Conservation (phyloP, 2,113 vertebrate species). For the Pitta sordida region DNA sequence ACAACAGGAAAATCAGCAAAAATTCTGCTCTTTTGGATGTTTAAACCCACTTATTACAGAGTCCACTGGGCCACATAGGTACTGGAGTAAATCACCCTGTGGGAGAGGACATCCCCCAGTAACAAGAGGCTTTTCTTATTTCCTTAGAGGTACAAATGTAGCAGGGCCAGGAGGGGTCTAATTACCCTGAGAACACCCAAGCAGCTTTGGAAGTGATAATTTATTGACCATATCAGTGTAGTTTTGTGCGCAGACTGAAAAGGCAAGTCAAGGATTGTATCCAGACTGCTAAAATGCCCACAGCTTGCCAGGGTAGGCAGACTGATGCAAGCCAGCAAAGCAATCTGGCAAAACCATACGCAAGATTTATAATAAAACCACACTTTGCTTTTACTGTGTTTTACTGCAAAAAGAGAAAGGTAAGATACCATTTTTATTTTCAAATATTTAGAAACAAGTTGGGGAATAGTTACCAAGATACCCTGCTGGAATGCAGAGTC, state of each 20-base stretch:
- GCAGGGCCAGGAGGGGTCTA: not conserved
- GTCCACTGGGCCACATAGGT: not conserved
- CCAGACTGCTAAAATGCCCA: not conserved
- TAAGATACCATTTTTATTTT: not conserved
- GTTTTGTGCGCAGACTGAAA: not conserved
- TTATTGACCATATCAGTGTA: slow-evolving; percentile 1
- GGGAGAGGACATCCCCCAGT: not conserved
- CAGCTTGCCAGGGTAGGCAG: not conserved
- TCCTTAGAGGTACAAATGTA: not conserved
- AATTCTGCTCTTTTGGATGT: not conserved
- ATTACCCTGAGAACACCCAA: slow-evolving; percentile 21
- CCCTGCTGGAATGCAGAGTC: not conserved
- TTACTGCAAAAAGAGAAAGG: not conserved
- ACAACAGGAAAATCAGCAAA: not conserved
- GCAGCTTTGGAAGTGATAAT: not conserved
- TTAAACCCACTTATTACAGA: not conserved
- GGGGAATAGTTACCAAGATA: not conserved
- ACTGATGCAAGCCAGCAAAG: not conserved
- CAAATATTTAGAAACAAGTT: not conserved
- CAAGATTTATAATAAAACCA: not conserved
- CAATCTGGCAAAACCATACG: not conserved
- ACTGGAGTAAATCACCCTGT: not conserved
- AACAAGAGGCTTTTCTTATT: not conserved
- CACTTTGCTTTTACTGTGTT: not conserved
- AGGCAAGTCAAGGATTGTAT: not conserved